A percentile compares a stretch with the other conserved stretches of the same genome.
Conservation (phyloP, 2,888 invertebrate genomes). For the Caenorhabditis parvicauda region DNA sequence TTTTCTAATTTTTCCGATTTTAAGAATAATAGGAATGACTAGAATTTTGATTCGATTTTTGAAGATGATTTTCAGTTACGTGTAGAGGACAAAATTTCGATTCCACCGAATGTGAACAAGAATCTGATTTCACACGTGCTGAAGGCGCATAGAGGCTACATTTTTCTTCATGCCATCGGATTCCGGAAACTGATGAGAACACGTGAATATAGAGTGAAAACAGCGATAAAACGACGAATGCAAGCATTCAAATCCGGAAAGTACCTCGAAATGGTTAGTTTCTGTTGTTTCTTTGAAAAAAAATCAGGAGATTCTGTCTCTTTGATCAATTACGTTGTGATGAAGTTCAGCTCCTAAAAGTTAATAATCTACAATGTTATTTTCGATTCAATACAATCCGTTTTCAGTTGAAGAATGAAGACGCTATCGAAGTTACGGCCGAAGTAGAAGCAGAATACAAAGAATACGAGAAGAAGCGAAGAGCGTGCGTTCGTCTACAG, state of each 20-base stretch:
- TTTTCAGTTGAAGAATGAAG: too few species aligned
- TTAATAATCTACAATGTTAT: too few species aligned
- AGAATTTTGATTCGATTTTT: background rate
- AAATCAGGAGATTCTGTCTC: background rate
- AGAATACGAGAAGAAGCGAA: background rate
- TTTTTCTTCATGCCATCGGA: slow-evolving; percentile 39
- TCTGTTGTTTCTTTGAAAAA: slow-evolving; percentile 16
- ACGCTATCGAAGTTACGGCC: too few species aligned
- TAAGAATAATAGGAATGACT: background rate
- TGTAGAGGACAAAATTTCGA: background rate
- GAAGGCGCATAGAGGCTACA: slow-evolving; percentile 29
- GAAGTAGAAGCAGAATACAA: too few species aligned
- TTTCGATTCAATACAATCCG: too few species aligned
- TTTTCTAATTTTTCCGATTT: background rate
- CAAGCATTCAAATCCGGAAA: too few species aligned
- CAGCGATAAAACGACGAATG: too few species aligned
- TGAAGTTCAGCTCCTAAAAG: too few species aligned
- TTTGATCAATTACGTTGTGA: background rate
- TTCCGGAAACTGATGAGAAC: too few species aligned
- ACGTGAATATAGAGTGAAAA: too few species aligned
- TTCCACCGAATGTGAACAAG: slow-evolving; percentile 12
- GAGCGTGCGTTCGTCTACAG: background rate
- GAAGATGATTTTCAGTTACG: background rate
- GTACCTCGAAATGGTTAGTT: too few species aligned
- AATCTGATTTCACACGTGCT: slow-evolving; percentile 37